Evolutionary conservation across 2,888 invertebrate genomes (phyloP), one percentile per base, ranked within the genome.

Genomic region (Prenolepis imparis): DNA sequence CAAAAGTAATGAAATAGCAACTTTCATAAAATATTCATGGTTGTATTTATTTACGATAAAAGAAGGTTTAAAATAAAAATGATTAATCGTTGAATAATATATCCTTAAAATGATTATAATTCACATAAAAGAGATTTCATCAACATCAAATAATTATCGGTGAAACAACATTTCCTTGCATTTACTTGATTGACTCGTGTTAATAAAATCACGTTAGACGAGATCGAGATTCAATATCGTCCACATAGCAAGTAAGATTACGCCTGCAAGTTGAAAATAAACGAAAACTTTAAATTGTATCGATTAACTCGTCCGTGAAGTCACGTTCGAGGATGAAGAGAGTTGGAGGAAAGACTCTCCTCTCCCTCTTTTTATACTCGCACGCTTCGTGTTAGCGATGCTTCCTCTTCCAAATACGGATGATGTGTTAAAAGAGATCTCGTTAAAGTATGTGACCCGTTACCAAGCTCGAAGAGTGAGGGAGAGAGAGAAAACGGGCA

Each of bases 381-480:
- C 24, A 36, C 36, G 28, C 28, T 74, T 15, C 8, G 28, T 28
- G 15, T 57, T 57, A 32, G 15, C 12, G 12, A 8, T 21, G 12
- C 41, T 59, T 78, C 41, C 57, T 59, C 72, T 68, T 68, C 78
- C 59, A 80, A 80, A 80, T 80, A 59, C 78, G 59, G 24, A 59
- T 70, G 36, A 80, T 80, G 44, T 80, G 72, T 80, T 80, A 80
- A 80, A 78, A 70, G 44, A 80, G 81, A 15, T 64, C 74, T 86
- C 83, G 82, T 86, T 88, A 88, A 88, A 85, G 82, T 57, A 77
- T 75, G 66, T 85, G 88, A 88, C 85, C 87, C 77, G 84, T 87
- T 80, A 80, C 78, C 32, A 83, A 61, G 67, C 70, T 77, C 39
- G 28, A 3, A 28, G 28, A 28, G 28, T 2, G 28, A 28, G 28